These are phyloP conservation scores for Hippocampus mohnikei DNA, from an alignment of 2,113 vertebrate species.

Conservation along the genomic window DNA sequence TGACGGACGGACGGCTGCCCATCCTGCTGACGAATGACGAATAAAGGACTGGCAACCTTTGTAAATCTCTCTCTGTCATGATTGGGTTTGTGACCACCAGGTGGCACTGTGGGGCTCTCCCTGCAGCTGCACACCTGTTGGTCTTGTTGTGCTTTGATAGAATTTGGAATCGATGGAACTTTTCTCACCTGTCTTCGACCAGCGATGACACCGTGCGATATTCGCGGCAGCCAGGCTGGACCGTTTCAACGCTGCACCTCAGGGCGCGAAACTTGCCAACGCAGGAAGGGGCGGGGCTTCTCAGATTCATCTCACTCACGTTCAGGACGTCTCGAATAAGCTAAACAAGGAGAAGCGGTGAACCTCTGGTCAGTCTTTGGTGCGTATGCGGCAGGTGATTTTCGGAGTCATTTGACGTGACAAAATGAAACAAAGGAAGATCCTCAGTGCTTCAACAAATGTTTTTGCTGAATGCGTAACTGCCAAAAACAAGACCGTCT, in stretches of 20 bases:
- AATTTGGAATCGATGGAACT: not conserved
- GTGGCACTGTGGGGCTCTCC: too few relatives aligned
- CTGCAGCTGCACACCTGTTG: too few relatives aligned
- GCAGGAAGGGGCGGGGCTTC: conserved; percentile 60
- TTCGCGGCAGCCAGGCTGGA: conserved; percentile 65
- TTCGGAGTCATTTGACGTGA: not conserved
- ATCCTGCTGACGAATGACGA: too few relatives aligned
- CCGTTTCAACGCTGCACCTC: conserved; percentile 76
- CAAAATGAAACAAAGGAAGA: not conserved
- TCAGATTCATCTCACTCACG: conserved; percentile 73
- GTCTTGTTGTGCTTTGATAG: too few relatives aligned
- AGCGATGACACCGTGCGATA: conserved; percentile 65
- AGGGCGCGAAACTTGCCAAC: conserved; percentile 82
- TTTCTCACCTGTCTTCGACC: conserved; percentile 49
- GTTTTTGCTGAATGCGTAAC: not conserved
- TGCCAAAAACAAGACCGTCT: not conserved
- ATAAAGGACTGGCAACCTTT: too few relatives aligned
- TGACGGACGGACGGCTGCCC: too few relatives aligned
- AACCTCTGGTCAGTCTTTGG: not conserved
- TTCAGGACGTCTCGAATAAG: conserved; percentile 81
- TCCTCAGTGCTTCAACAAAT: not conserved
- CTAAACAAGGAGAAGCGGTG: conserved; percentile 46
- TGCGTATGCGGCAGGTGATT: not conserved
- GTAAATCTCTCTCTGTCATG: too few relatives aligned
- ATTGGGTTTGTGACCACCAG: too few relatives aligned